Conservation (phyloP, 2,797 vertebrate species). For the Hyperoplus lanceolatus region DNA sequence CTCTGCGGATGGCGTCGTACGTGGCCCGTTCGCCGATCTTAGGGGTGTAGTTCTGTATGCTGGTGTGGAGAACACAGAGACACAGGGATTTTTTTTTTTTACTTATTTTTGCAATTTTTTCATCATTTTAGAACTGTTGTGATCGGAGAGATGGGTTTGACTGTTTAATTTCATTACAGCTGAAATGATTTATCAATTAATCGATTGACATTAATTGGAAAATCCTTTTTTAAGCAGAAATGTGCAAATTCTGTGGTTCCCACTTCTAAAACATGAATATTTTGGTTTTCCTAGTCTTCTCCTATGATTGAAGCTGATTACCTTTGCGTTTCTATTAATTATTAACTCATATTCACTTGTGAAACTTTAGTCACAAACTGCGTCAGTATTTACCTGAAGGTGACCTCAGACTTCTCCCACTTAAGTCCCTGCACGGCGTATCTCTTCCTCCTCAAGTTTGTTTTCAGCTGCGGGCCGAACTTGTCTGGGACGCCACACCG, state of each 20-base stretch:
- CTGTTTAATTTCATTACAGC: not conserved
- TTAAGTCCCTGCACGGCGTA: conserved; percentile 93
- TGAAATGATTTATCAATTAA: not conserved
- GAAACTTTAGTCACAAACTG: not conserved
- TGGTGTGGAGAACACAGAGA: conserved; percentile 56
- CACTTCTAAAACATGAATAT: not conserved
- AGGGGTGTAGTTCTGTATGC: conserved; percentile 95
- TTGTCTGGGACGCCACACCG: conserved; percentile 94
- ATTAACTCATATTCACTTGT: not conserved
- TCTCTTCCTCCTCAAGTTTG: conserved; percentile 91
- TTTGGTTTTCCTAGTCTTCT: not conserved
- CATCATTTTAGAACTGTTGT: not conserved
- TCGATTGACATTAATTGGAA: not conserved
- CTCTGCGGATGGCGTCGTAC: conserved; percentile 89
- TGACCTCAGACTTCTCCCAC: conserved; percentile 92
- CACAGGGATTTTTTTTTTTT: not conserved
- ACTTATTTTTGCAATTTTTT: not conserved
- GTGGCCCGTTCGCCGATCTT: conserved; percentile 91
- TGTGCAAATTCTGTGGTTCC: not conserved
- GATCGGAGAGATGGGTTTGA: not conserved
- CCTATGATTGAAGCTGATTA: not conserved
- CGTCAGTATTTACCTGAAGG: conserved; percentile 86
- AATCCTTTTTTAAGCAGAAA: not conserved
- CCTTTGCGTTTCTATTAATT: not conserved
- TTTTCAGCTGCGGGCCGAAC: conserved; percentile 92